Conservation (phyloP, 2,888 invertebrate species). For the Phasia obesa region DNA sequence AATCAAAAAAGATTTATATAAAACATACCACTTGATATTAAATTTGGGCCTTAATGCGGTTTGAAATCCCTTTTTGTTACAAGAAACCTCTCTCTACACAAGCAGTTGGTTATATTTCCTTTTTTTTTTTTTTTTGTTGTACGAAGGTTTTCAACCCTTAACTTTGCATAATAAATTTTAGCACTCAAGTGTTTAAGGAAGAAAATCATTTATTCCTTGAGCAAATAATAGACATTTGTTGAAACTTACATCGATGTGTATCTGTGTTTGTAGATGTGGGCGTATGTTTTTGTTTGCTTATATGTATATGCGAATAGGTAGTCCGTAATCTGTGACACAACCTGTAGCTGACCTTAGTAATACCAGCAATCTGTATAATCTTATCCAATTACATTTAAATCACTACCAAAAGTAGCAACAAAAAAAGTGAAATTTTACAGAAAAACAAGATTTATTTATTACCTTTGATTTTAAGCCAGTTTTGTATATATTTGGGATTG, state of each 20-base stretch:
- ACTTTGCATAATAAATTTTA: slow-evolving; percentile 43
- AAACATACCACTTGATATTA: slow-evolving; percentile 50
- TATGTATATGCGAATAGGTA: slow-evolving; percentile 18
- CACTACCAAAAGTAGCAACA: slow-evolving; percentile 34
- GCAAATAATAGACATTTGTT: slow-evolving; percentile 39
- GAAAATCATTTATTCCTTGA: slow-evolving; percentile 19
- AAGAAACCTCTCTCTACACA: slow-evolving; percentile 8
- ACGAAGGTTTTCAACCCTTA: slow-evolving; percentile 38
- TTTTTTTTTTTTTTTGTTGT: no score
- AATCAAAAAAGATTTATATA: slow-evolving; percentile 57
- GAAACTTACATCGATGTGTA: background rate
- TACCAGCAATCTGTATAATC: slow-evolving; percentile 57
- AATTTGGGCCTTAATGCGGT: slow-evolving; percentile 62
- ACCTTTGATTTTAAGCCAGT: slow-evolving; percentile 17
- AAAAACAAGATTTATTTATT: slow-evolving; percentile 59
- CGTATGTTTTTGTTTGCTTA: slow-evolving; percentile 30
- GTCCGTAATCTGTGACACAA: slow-evolving; percentile 52
- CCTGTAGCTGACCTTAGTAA: slow-evolving; percentile 64
- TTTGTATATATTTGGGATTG: slow-evolving; percentile 3
- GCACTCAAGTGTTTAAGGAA: slow-evolving; percentile 47
- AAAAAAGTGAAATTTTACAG: slow-evolving; percentile 21
- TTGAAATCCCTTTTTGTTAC: slow-evolving; percentile 36
- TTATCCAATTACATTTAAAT: slow-evolving; percentile 62
- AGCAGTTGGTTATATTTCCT: background rate
- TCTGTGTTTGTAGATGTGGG: slow-evolving; percentile 9